Conservation (phyloP, 2,113 vertebrate species). For the Dendropsophus ebraccatus region DNA sequence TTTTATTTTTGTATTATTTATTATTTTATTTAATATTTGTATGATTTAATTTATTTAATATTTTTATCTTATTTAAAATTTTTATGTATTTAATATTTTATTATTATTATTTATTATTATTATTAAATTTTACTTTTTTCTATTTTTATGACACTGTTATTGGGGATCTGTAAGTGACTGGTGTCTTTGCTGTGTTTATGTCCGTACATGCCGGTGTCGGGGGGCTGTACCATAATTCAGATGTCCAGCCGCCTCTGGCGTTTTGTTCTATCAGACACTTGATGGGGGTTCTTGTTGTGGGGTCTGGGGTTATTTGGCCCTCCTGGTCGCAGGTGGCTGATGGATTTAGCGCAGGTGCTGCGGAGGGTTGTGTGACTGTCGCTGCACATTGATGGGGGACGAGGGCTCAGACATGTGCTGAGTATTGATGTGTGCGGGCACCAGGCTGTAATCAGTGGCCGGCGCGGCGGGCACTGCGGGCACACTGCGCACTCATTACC, state of each 20-base stretch:
- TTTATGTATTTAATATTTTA: too few species aligned
- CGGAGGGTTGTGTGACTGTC: constrained; percentile 5
- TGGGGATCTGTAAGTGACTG: too few species aligned
- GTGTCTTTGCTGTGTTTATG: too few species aligned
- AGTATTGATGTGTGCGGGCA: neutral
- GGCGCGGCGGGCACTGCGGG: neutral
- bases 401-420: neutral
- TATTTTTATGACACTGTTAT: neutral
- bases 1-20: too few species aligned
- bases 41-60: too few species aligned
- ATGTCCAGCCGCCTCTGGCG: neutral
- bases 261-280: neutral
- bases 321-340: neutral
- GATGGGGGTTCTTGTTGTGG: neutral
- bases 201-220: neutral
- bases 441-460: neutral
- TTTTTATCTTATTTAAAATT: too few species aligned
- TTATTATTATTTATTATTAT: too few species aligned
- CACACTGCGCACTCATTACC: neutral
- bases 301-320: neutral
- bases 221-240: neutral
- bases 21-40: too few species aligned
- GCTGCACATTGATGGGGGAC: neutral
- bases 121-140: too few species aligned
- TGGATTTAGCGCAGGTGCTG: too few species aligned